A percentile compares a stretch with the other conserved stretches of the same genome.
phyloP scores from a whole-genome alignment of 92 coral and sea anemone species.

The Epizoanthus stellaris region DNA sequence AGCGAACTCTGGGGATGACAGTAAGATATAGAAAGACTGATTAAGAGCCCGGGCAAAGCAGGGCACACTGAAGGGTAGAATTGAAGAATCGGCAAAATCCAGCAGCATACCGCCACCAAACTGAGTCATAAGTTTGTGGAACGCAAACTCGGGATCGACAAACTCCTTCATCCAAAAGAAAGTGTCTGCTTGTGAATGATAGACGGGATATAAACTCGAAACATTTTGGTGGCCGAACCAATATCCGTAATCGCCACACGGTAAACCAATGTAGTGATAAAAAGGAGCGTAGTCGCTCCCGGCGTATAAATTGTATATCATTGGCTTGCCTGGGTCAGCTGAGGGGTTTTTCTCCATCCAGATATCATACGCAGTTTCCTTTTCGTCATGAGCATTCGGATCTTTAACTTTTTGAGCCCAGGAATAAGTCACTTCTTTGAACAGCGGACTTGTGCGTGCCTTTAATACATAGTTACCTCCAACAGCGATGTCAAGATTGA shows the following conservation, averaged over 20 bases:
- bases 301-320: constrained; percentile 67
- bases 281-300: constrained; percentile 93
- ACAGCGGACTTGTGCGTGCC: constrained; percentile 89
- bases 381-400: constrained; percentile 61
- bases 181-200: constrained; percentile 91
- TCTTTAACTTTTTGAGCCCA: constrained; percentile 76
- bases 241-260: constrained; percentile 92
- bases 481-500: constrained; percentile 93
- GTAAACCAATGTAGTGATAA: constrained; percentile 89
- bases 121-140: constrained; percentile 85
- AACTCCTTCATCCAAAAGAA: constrained; percentile 86
- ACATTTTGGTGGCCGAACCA: constrained; percentile 69
- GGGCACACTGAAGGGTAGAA: constrained; percentile 75
- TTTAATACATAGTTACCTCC: constrained; percentile 82
- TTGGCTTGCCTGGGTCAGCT: constrained; percentile 63
- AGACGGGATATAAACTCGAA: constrained; percentile 82
- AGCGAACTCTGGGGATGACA: constrained; percentile 55
- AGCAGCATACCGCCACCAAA: constrained; percentile 81
- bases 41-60: constrained; percentile 74
- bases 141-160: constrained; percentile 79
- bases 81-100: constrained; percentile 77
- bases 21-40: constrained; percentile 60
- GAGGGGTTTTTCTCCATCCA: constrained; percentile 81
- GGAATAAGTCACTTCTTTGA: constrained; percentile 75
- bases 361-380: constrained; percentile 71